phyloP scores from a whole-genome alignment of 2,113 vertebrate species.

The Otus sunia region DNA sequence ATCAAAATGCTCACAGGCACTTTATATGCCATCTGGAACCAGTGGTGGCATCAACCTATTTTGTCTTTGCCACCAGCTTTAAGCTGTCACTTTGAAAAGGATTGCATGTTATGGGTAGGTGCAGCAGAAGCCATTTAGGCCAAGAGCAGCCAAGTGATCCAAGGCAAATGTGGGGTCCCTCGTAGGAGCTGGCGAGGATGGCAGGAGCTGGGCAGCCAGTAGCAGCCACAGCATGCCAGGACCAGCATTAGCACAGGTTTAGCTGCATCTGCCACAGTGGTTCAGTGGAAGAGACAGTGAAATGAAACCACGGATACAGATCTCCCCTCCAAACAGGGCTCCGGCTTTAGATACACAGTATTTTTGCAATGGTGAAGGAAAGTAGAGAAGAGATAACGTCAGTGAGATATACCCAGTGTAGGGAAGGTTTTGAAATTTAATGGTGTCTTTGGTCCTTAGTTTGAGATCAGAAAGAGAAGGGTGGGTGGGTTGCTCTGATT shows the following conservation, averaged over 20 bases:
- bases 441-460: neutral
- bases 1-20: neutral
- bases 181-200: rapidly evolving
- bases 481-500: neutral
- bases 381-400: neutral
- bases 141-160: neutral
- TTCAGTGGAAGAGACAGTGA: neutral
- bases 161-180: rapidly evolving
- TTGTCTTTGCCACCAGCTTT: neutral
- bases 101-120: rapidly evolving
- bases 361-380: neutral
- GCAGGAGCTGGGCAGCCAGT: neutral
- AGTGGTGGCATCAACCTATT: neutral
- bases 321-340: neutral
- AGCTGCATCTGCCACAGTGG: neutral
- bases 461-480: neutral
- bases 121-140: rapidly evolving
- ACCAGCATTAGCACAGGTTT: rapidly evolving
- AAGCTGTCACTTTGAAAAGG: neutral
- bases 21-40: rapidly evolving
- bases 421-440: neutral
- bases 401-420: neutral
- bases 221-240: neutral
- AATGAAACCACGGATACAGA: rapidly evolving
- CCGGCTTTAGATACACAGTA: rapidly evolving